Evolutionary conservation across 2,888 invertebrate genomes (phyloP).

Genomic region (Nemurella pictetii): DNA sequence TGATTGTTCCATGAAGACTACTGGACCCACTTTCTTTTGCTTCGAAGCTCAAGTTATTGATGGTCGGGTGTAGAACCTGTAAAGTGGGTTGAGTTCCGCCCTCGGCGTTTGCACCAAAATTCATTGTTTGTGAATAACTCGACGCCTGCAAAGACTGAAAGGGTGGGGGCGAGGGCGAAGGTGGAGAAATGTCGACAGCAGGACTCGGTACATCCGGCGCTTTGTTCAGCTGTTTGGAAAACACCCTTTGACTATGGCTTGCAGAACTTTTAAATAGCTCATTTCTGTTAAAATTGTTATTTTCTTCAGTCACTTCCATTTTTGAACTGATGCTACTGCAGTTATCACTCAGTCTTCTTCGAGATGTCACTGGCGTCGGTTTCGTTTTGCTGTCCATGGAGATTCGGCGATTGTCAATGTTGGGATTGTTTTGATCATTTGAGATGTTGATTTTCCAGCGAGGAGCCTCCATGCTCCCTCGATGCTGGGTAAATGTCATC

Average conservation of each 20-base stretch:
- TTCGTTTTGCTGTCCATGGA: slow-evolving; percentile 23
- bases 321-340: slow-evolving; percentile 6
- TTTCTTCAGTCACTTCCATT: slow-evolving; percentile 41
- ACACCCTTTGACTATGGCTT: background rate
- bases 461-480: slow-evolving; percentile 44
- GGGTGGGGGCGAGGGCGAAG: slow-evolving; percentile 48
- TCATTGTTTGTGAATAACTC: background rate
- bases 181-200: slow-evolving; percentile 39
- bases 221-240: slow-evolving; percentile 3
- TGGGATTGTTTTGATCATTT: slow-evolving; percentile 4
- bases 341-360: slow-evolving; percentile 35
- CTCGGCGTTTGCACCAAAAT: background rate
- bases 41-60: slow-evolving; percentile 52
- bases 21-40: slow-evolving; percentile 37
- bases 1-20: background rate
- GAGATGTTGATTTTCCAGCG: slow-evolving; percentile 50
- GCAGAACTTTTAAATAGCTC: slow-evolving; percentile 8
- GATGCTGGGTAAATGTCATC: background rate
- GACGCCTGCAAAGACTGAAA: slow-evolving; percentile 50
- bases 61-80: slow-evolving; percentile 49
- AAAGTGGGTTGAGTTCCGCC: slow-evolving; percentile 30
- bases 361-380: background rate
- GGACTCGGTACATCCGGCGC: slow-evolving; percentile 17
- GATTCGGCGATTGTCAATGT: slow-evolving; percentile 22
- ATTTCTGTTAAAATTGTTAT: slow-evolving; percentile 29